Base-by-base conservation (phyloP, 2,113 vertebrate species). In the Canis aureus region DNA sequence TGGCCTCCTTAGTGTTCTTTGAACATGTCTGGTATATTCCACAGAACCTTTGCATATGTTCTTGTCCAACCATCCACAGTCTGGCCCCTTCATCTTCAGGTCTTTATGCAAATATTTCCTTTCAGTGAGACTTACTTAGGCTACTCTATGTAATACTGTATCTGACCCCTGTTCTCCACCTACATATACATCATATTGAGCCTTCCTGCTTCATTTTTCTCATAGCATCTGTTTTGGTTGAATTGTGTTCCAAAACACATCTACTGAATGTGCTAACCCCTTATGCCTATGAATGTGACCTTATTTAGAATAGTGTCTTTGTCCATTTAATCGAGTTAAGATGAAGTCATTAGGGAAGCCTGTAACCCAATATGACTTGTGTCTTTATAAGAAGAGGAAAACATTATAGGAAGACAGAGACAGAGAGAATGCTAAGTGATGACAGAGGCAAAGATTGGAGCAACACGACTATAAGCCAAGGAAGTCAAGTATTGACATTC, bases 181-280 rank as follows among this genome's bases (percentile, higher is more conserved):
- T 88, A 35, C 2, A 85, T 5, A 35, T 23, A 73, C 0, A 10
- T 66, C 64, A 27, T 25, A 4, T 59, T 90, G 55, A 73, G 3
- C 55, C 53, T 53, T 67, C 19, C 43, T 89, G 51, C 35, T 96
- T 91, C 13, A 69, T 82, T 92, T 97, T 95, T 92, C 43, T 94
- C 79, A 71, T 22, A 82, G 29, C 8, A 16, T 74, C 13, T 66
- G 1, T 27, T 69, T 80, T 38, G 25, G 4, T 92, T 89, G 38
- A 89, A 57, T 85, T 51, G 60, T 93, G 2, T 76, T 22, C 25
- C 11, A 9, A 10, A 32, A 93, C 55, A 2, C 2, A 19, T 78
- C 49, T 62, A 4, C 60, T 91, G 22, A 87, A 89, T 86, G 23
- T 86, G 35, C 38, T 23, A 49, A 27, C 2, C 23, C 8, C 4